Conservation (phyloP, 2,888 invertebrate species). For the Agrotis puta region DNA sequence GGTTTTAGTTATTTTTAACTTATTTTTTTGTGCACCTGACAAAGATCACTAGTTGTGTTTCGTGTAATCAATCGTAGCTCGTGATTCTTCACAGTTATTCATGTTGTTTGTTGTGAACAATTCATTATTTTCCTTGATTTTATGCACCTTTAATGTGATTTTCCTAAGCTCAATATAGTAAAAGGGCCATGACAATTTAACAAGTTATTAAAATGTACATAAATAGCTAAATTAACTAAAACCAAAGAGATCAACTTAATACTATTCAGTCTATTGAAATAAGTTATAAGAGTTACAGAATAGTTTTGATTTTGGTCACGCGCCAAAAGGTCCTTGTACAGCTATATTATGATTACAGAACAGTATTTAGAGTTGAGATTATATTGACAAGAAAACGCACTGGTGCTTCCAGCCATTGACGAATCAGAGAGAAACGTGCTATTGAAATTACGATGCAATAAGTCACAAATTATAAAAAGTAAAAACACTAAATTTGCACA, state of each 20-base stretch:
- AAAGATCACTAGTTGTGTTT: no score
- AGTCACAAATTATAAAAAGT: no score
- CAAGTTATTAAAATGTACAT: no score
- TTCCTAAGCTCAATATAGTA: background rate
- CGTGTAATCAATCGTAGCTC: no score
- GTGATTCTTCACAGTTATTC: no score
- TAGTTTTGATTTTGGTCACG: background rate
- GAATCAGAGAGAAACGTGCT: background rate
- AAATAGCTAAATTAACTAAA: conserved; percentile 33
- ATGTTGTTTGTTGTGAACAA: no score
- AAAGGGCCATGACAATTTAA: conserved; percentile 41
- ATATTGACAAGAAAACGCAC: background rate
- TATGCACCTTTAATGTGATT: background rate
- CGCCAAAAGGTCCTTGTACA: background rate
- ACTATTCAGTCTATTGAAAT: conserved; percentile 1
- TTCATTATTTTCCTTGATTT: no score
- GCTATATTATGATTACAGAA: conserved; percentile 10
- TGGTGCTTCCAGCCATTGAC: conserved; percentile 25
- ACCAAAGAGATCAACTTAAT: conserved; percentile 59
- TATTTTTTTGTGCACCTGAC: no score
- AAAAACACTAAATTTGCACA: no score
- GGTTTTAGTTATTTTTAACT: no score
- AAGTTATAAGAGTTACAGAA: no score
- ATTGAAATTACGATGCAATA: no score
- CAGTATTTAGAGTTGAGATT: conserved; percentile 17